These are phyloP conservation scores for Pangasius krempfi DNA, from an alignment of 2,797 vertebrate species.

Conservation along the genomic window DNA sequence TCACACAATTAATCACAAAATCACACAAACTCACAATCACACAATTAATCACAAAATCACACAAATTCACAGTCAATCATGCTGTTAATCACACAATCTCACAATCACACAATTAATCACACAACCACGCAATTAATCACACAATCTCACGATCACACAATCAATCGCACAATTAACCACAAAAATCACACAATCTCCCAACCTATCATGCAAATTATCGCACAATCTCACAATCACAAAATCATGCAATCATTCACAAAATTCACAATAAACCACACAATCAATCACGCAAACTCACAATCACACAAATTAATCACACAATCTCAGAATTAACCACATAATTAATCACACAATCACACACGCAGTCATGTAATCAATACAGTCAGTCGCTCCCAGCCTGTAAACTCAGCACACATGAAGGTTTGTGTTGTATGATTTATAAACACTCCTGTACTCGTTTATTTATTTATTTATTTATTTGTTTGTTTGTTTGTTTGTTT, in stretches of 20 bases:
- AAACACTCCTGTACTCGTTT: neutral
- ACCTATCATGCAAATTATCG: too few relatives aligned
- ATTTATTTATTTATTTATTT: neutral
- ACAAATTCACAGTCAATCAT: neutral
- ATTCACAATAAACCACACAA: neutral
- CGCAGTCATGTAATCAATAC: too few relatives aligned
- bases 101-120: too few relatives aligned
- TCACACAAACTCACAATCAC: neutral
- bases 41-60: neutral
- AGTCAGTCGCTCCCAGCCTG: too few relatives aligned
- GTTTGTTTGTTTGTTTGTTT: neutral
- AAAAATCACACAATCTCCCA: neutral
- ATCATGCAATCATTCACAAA: neutral
- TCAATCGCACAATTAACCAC: too few relatives aligned
- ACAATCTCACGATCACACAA: neutral
- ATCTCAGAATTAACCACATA: too few relatives aligned
- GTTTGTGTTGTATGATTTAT: neutral
- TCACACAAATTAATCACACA: neutral
- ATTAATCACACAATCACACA: too few relatives aligned
- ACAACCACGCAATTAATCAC: neutral
- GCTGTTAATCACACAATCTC: neutral
- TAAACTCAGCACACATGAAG: neutral
- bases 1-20: too few relatives aligned
- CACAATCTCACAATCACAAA: neutral
- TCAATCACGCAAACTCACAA: too few relatives aligned